Evolutionary conservation across 2,888 invertebrate species (phyloP).

Genomic region (Sminthurides aquaticus): DNA sequence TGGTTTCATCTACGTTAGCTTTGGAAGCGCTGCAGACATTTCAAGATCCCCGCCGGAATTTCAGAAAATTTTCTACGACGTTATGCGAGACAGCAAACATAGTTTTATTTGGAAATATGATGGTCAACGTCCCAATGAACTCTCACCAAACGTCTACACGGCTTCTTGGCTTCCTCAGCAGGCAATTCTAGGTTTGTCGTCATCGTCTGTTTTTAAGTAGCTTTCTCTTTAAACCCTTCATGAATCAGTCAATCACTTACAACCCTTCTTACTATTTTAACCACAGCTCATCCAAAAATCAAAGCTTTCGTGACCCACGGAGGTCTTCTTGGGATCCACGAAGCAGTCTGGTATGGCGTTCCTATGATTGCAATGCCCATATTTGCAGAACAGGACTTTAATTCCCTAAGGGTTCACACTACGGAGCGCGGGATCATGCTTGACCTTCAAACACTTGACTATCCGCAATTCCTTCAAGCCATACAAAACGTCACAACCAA

Average conservation of each 20-base stretch:
- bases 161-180: neutral
- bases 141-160: neutral
- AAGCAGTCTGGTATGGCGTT: constrained; percentile 56
- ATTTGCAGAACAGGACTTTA: constrained; percentile 52
- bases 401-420: constrained; percentile 51
- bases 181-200: neutral
- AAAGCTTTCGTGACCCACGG: too few relatives aligned
- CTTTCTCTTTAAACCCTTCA: neutral
- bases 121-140: constrained; percentile 23
- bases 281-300: too few relatives aligned
- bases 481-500: constrained; percentile 13
- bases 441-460: constrained; percentile 49
- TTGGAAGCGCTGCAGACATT: neutral
- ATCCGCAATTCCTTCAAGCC: constrained; percentile 43
- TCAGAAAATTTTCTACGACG: constrained; percentile 22
- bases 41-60: constrained; percentile 3
- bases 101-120: constrained; percentile 33
- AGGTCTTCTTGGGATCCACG: constrained; percentile 58
- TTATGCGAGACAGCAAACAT: constrained; percentile 21
- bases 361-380: constrained; percentile 54
- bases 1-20: constrained; percentile 4
- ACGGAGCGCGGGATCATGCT: constrained; percentile 52
- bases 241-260: too few relatives aligned
- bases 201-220: neutral
- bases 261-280: too few relatives aligned